A percentile compares a stretch with the other conserved stretches of the same genome.
Conservation (phyloP, 1,140 invertebrate genomes). For the Ceratosolen fusciceps region DNA sequence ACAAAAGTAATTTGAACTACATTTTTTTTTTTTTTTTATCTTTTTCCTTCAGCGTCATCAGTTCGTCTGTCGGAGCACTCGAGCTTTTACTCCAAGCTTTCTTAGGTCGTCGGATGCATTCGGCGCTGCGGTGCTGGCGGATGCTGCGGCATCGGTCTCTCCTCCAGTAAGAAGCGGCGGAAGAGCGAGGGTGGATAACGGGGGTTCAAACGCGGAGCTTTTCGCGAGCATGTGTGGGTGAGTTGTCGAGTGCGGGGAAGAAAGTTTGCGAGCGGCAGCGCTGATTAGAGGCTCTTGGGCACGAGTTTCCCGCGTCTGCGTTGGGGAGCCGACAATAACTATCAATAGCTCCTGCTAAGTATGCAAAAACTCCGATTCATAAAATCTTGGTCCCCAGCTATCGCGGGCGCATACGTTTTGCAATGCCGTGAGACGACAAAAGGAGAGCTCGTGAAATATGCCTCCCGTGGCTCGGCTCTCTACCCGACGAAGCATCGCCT, state of each 20-base stretch:
- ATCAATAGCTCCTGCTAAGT: slow-evolving; percentile 29
- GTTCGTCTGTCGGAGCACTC: background rate
- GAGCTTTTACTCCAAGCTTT: background rate
- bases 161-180: background rate
- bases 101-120: background rate
- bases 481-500: too few relatives aligned
- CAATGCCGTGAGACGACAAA: background rate
- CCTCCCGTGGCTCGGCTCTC: too few relatives aligned
- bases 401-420: background rate
- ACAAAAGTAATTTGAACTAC: too few relatives aligned
- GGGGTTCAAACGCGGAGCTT: too few relatives aligned
- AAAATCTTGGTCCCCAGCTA: slow-evolving; percentile 9
- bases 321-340: slow-evolving; percentile 62
- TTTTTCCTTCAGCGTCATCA: background rate
- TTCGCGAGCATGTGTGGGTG: background rate
- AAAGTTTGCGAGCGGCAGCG: slow-evolving; percentile 61
- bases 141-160: background rate
- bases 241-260: slow-evolving; percentile 56
- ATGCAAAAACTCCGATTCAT: slow-evolving; percentile 30
- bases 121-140: too few relatives aligned
- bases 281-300: slow-evolving; percentile 67
- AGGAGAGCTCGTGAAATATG: background rate
- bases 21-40: too few relatives aligned
- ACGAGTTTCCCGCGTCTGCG: slow-evolving; percentile 52
- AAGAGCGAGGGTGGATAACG: background rate